A percentile compares a stretch with the other conserved stretches of the same genome.
Evolutionary conservation across 1,140 invertebrate species (phyloP).

Genomic region (Drosophila sp.): DNA sequence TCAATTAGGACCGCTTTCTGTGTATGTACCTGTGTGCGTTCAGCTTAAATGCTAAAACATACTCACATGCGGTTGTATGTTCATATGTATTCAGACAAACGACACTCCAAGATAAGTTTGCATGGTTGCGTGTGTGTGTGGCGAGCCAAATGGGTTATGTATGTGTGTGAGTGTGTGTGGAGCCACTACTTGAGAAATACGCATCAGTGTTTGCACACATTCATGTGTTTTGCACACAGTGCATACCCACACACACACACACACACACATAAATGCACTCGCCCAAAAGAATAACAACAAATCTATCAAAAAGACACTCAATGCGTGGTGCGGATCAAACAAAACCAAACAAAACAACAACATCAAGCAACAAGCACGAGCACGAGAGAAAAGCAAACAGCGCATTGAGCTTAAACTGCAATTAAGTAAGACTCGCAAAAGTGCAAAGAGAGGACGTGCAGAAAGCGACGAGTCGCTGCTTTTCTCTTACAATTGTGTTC

Average conservation of each 20-base stretch:
- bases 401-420: constrained; percentile 30
- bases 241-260: background rate
- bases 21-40: constrained; percentile 4
- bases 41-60: constrained; percentile 22
- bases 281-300: background rate
- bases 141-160: constrained; percentile 2
- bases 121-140: constrained; percentile 15
- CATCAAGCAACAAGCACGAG: constrained; percentile 6
- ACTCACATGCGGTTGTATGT: constrained; percentile 13
- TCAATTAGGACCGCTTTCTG: background rate
- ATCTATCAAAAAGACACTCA: constrained; percentile 19
- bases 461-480: constrained; percentile 10
- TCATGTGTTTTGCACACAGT: constrained; percentile 8
- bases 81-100: constrained; percentile 19
- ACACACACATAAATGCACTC: constrained; percentile 6
- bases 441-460: constrained; percentile 27
- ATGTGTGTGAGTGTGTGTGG: too few relatives aligned
- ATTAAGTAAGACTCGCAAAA: constrained; percentile 37
- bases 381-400: background rate
- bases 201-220: constrained; percentile 1
- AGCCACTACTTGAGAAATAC: background rate
- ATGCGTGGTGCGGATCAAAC: constrained; percentile 24
- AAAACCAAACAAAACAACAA: too few relatives aligned
- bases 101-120: constrained; percentile 33
- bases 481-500: constrained; percentile 41